Conservation (phyloP, 1,140 invertebrate species). For the Muscidifurax raptorellus region DNA sequence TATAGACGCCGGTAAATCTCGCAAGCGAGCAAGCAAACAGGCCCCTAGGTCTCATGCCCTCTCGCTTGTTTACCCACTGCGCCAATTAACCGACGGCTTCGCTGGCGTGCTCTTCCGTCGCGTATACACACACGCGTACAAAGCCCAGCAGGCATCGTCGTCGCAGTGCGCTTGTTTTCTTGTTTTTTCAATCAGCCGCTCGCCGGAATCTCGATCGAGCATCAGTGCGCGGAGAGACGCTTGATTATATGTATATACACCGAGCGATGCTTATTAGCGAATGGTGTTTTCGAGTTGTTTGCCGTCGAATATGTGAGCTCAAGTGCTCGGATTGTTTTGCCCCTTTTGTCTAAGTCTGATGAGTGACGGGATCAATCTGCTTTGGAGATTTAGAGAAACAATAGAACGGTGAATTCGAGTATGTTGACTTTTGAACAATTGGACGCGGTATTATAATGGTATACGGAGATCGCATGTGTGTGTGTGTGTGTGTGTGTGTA, state of each 20-base stretch:
- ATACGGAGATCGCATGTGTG: no score
- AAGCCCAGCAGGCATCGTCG: not conserved
- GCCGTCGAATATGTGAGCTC: no score
- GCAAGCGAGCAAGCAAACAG: slow-evolving; percentile 61
- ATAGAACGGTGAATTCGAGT: no score
- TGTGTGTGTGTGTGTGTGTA: no score
- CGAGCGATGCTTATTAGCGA: not conserved
- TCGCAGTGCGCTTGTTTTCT: not conserved
- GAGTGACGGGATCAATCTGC: not conserved
- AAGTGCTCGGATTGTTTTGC: not conserved
- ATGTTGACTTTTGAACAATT: no score
- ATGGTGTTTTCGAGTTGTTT: not conserved
- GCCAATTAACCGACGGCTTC: slow-evolving; percentile 70
- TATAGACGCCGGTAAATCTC: slow-evolving; percentile 36
- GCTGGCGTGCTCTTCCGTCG: not conserved
- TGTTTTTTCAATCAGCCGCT: not conserved
- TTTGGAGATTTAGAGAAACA: no score
- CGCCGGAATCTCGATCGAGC: not conserved
- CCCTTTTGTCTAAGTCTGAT: not conserved
- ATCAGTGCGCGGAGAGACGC: not conserved
- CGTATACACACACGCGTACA: not conserved
- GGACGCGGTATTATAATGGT: no score
- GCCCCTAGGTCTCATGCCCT: slow-evolving; percentile 63
- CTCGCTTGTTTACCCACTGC: slow-evolving; percentile 64
- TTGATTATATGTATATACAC: not conserved